phyloP scores from a whole-genome alignment of 2,888 invertebrate genomes.

The Drosophila atripex region DNA sequence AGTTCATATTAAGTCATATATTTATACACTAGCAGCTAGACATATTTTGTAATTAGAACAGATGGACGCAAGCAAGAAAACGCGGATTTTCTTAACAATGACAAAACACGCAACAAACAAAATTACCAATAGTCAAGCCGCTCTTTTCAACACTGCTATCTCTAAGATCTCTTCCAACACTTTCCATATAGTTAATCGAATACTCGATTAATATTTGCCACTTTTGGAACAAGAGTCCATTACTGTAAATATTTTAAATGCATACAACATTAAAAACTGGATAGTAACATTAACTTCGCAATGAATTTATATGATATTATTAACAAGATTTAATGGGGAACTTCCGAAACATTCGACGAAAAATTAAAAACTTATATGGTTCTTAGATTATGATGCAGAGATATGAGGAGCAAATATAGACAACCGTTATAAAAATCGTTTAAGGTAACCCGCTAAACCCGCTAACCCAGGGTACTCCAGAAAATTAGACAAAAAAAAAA shows the following conservation, averaged over 20 bases:
- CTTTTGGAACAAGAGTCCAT: background rate
- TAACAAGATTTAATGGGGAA: too few species aligned
- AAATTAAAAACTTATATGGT: too few species aligned
- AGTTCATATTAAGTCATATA: conserved; percentile 43
- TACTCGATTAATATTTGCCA: background rate
- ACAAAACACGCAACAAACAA: conserved; percentile 59
- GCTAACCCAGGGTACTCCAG: too few species aligned
- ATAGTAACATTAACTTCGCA: too few species aligned
- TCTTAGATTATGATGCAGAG: too few species aligned
- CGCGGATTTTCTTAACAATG: conserved; percentile 25
- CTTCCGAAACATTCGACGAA: too few species aligned
- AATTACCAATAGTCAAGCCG: conserved; percentile 28
- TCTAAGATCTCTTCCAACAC: conserved; percentile 2
- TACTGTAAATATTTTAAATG: background rate
- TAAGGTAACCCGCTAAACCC: too few species aligned
- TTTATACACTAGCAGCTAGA: conserved; percentile 14
- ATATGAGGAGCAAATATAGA: too few species aligned
- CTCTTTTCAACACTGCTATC: conserved; percentile 15
- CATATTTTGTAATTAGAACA: conserved; percentile 45
- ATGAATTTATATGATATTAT: too few species aligned
- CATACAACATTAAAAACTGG: too few species aligned
- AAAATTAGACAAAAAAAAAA: too few species aligned
- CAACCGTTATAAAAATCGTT: too few species aligned
- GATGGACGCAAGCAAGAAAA: conserved; percentile 23
- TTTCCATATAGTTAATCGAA: background rate